A percentile compares a stretch with the other conserved stretches of the same genome.
These are phyloP conservation scores for Tolmerus cingulatus DNA, from an alignment of 2,888 invertebrate species.

Conservation along the genomic window DNA sequence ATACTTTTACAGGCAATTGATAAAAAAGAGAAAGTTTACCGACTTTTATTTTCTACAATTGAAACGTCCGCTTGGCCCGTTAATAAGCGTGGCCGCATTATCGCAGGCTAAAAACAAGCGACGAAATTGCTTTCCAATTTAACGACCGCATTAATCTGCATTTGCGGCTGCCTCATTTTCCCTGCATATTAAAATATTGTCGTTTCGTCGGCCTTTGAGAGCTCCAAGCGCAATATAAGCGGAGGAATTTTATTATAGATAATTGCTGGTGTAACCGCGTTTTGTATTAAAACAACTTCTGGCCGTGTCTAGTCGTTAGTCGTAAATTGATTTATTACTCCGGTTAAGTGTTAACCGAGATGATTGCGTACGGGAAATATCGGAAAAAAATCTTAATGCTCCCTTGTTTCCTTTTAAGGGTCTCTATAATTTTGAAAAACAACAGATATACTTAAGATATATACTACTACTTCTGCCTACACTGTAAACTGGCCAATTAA, in stretches of 20 bases:
- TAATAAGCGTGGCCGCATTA: conserved; percentile 8
- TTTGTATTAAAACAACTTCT: conserved; percentile 31
- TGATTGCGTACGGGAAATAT: background rate
- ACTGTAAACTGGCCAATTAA: background rate
- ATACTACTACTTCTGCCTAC: background rate
- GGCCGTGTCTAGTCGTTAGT: conserved; percentile 33
- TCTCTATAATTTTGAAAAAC: background rate
- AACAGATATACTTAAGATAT: background rate
- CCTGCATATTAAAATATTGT: conserved; percentile 23
- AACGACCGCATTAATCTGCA: conserved; percentile 32
- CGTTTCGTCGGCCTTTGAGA: background rate
- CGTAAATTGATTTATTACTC: conserved; percentile 34
- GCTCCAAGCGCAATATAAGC: background rate
- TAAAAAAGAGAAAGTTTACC: conserved; percentile 39
- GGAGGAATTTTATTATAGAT: conserved; percentile 34
- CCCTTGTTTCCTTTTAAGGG: conserved; percentile 19
- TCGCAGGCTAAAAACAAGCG: conserved; percentile 5
- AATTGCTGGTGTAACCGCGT: conserved; percentile 24
- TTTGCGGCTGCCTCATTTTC: conserved; percentile 12
- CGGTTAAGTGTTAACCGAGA: conserved; percentile 29
- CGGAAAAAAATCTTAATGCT: conserved; percentile 10
- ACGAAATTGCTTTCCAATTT: conserved; percentile 35
- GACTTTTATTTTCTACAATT: conserved; percentile 40
- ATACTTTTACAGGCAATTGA: conserved; percentile 32
- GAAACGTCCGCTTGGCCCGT: background rate